Evolutionary conservation across 2,888 invertebrate genomes (phyloP).

Genomic region (Dicyrtoma fusca): DNA sequence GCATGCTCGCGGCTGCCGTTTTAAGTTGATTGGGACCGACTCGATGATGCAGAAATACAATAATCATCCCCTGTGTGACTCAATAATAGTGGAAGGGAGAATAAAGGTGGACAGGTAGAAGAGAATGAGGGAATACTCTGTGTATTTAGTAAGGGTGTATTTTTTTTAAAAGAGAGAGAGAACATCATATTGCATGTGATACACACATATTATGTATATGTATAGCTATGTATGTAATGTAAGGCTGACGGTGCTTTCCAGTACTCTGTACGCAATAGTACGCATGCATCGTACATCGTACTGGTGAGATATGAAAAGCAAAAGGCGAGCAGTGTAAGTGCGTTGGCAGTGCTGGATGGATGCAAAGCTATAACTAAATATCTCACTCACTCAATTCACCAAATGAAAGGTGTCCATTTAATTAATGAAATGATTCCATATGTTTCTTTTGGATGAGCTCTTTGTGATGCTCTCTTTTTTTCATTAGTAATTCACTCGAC

Average conservation of each 20-base stretch:
- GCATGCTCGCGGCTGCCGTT: no score
- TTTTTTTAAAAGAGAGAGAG: not conserved
- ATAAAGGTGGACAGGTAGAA: not conserved
- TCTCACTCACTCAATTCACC: constrained; percentile 23
- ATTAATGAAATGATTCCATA: constrained; percentile 41
- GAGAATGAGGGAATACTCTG: not conserved
- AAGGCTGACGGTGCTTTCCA: no score
- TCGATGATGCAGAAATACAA: no score
- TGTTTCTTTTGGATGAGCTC: constrained; percentile 24
- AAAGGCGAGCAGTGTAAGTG: constrained; percentile 14
- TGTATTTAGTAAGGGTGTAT: constrained; percentile 3
- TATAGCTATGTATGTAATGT: no score
- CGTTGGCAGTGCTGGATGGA: not conserved
- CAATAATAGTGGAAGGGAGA: not conserved
- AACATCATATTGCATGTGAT: no score
- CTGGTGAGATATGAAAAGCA: not conserved
- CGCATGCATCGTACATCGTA: no score
- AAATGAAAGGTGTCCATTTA: constrained; percentile 41
- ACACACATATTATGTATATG: no score
- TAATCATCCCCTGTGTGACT: not conserved
- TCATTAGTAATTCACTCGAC: constrained; percentile 20
- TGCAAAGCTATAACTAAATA: constrained; percentile 5
- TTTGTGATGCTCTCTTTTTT: constrained; percentile 3
- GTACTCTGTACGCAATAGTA: no score
- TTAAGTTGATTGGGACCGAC: no score